phyloP scores from a whole-genome alignment of 2,888 invertebrate species.

The Mesorhabditis belari region DNA sequence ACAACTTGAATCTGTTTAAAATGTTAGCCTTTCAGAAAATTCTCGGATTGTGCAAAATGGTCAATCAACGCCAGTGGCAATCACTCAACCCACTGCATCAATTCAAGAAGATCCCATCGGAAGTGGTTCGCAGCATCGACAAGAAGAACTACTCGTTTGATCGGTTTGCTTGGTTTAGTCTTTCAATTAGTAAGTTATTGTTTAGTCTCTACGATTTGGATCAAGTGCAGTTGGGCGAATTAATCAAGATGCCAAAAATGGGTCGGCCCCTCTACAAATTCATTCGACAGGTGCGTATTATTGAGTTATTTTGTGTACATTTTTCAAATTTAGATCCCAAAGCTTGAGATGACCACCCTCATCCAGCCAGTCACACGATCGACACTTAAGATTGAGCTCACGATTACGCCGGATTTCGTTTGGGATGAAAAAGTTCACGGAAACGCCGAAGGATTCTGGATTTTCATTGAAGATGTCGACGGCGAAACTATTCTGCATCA shows the following conservation, averaged over 20 bases:
- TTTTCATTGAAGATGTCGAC: conserved; percentile 64
- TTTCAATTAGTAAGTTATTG: conserved; percentile 54
- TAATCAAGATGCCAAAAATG: conserved; percentile 80
- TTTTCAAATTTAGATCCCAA: conserved; percentile 67
- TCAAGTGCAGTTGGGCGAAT: conserved; percentile 88
- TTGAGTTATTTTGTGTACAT: conserved; percentile 59
- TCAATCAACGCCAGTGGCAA: conserved; percentile 88
- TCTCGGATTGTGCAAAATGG: conserved; percentile 93
- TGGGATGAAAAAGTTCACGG: conserved; percentile 87
- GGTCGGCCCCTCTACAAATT: conserved; percentile 92
- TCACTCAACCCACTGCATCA: conserved; percentile 96
- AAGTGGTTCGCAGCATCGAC: conserved; percentile 83
- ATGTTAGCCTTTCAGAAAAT: conserved; percentile 66
- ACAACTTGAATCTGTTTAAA: too few species aligned
- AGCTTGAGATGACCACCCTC: conserved; percentile 87
- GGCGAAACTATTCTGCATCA: conserved; percentile 76
- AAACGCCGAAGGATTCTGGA: conserved; percentile 62
- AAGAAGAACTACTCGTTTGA: conserved; percentile 71
- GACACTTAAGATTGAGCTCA: conserved; percentile 86
- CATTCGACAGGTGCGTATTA: conserved; percentile 68
- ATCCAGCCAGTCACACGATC: conserved; percentile 88
- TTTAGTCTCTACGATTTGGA: conserved; percentile 79
- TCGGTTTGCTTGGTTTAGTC: conserved; percentile 73
- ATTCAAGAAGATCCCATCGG: conserved; percentile 84
- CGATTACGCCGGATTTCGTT: conserved; percentile 95